Conservation (phyloP, 92 coral and sea anemone species). For the Epizoanthus stellaris region DNA sequence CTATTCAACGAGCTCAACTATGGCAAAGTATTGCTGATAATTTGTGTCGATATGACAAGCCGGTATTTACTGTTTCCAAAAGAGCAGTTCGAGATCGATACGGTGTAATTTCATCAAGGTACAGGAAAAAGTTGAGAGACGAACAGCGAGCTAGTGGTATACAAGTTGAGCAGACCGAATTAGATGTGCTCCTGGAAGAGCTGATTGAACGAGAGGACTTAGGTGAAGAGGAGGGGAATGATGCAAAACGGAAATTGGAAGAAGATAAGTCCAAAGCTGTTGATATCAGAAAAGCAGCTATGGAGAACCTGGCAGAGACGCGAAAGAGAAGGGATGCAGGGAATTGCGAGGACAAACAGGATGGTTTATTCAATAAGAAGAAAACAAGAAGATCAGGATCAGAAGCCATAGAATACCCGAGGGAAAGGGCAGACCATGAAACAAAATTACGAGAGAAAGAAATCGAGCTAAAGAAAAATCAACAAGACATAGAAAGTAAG, state of each 20-base stretch:
- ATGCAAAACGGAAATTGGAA: constrained; percentile 20
- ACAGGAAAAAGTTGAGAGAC: constrained; percentile 2
- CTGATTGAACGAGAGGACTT: not conserved
- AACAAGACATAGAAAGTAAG: constrained; percentile 20
- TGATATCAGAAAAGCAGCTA: constrained; percentile 22
- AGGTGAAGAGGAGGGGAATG: constrained; percentile 6
- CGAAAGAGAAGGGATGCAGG: constrained; percentile 5
- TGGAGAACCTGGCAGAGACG: constrained; percentile 28
- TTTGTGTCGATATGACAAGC: constrained; percentile 3
- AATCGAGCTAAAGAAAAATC: constrained; percentile 19
- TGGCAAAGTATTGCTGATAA: no score
- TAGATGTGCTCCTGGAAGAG: constrained; percentile 42
- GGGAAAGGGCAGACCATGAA: constrained; percentile 22
- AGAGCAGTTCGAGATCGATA: constrained; percentile 35
- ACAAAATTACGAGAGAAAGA: constrained; percentile 34
- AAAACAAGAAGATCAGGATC: constrained; percentile 14
- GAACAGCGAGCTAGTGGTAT: constrained; percentile 26
- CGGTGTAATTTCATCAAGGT: not conserved
- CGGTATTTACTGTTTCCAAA: not conserved
- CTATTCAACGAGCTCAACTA: no score
- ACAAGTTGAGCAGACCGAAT: constrained; percentile 27
- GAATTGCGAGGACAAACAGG: constrained; percentile 11
- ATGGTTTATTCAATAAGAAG: not conserved
- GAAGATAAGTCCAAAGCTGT: constrained; percentile 27
- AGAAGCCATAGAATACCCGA: constrained; percentile 22